These are phyloP conservation scores for Dendroctonus ponderosae DNA, from an alignment of 1,140 invertebrate genomes.

Conservation along the genomic window DNA sequence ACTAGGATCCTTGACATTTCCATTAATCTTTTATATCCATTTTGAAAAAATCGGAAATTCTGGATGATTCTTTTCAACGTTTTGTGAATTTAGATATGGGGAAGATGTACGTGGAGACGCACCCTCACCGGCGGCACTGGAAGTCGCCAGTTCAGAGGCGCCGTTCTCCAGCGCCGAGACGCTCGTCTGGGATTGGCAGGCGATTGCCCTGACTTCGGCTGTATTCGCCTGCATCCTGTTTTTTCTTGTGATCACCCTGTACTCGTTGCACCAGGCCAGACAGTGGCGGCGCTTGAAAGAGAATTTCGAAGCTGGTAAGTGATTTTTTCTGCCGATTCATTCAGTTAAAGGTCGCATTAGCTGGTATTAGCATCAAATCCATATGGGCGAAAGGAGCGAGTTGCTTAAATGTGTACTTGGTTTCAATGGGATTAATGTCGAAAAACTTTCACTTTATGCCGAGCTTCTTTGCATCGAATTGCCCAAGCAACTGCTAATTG, in stretches of 20 bases:
- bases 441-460: no score
- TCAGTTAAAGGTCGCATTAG: no score
- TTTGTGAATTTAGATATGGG: conserved; percentile 14
- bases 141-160: conserved; percentile 42
- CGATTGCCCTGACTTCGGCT: conserved; percentile 58
- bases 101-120: conserved; percentile 1
- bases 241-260: conserved; percentile 62
- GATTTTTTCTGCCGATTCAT: background rate
- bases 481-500: no score
- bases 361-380: no score
- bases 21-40: no score
- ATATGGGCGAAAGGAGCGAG: no score
- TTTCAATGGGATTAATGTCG: no score
- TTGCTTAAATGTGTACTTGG: no score
- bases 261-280: conserved; percentile 61
- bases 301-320: conserved; percentile 51
- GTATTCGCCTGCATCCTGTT: conserved; percentile 64
- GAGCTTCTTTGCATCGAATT: no score
- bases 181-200: conserved; percentile 62
- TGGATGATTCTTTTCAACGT: no score
- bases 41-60: background rate
- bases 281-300: conserved; percentile 57
- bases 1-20: no score
- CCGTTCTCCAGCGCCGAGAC: conserved; percentile 49
- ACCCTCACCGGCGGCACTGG: conserved; percentile 18